Evolutionary conservation across 2,113 vertebrate genomes (phyloP).

Genomic region (Haplotaxodon microlepis): DNA sequence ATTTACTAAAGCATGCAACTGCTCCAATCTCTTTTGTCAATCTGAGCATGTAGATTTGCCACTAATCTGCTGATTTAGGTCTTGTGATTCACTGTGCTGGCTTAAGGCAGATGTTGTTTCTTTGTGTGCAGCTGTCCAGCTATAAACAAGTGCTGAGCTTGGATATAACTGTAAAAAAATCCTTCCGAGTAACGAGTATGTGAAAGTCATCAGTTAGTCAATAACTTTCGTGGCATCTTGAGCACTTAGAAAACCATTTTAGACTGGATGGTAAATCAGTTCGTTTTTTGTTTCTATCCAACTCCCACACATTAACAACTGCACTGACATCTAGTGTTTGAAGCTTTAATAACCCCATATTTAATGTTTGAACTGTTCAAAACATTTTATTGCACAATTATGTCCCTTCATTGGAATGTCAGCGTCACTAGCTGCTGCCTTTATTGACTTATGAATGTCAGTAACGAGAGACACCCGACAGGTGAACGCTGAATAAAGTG

Average conservation of each 20-base stretch:
- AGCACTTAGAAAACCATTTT: not conserved
- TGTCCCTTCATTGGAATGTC: not conserved
- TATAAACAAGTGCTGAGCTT: not conserved
- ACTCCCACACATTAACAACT: not conserved
- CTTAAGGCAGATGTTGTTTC: not conserved
- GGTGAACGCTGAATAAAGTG: not conserved
- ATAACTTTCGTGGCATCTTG: not conserved
- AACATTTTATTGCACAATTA: not conserved
- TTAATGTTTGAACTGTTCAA: not conserved
- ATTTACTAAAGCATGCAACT: not conserved
- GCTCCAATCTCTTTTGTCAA: not conserved
- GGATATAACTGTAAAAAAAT: not conserved
- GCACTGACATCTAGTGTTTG: constrained; percentile 50
- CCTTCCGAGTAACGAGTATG: fast-evolving
- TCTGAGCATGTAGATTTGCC: not conserved
- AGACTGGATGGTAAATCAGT: not conserved
- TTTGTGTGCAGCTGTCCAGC: not conserved
- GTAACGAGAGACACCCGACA: not conserved
- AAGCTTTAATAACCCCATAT: not conserved
- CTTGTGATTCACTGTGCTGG: not conserved
- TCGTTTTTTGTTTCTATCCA: not conserved
- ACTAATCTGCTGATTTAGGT: not conserved
- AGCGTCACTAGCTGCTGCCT: not conserved
- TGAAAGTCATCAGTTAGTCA: not conserved
- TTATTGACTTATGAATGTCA: not conserved